Conservation (phyloP, 2,113 vertebrate species). For the Sorex araneus region DNA sequence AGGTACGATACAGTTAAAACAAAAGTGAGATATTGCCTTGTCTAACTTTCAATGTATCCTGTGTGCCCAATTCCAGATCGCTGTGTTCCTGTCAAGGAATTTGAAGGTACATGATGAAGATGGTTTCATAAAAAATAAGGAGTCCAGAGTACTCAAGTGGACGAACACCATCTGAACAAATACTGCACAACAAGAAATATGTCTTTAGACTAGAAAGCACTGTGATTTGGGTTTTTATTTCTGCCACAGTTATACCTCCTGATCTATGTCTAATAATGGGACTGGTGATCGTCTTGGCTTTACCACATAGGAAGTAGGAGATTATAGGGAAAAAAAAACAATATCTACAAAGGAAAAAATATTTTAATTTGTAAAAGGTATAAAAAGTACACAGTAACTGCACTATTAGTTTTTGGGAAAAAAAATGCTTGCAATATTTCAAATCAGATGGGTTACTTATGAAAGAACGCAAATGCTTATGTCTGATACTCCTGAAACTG, state of each 20-base stretch:
- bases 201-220: neutral
- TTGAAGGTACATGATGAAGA: neutral
- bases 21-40: fast-evolving
- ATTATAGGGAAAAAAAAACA: neutral
- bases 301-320: too few relatives aligned
- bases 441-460: neutral
- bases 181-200: neutral
- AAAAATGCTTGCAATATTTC: neutral
- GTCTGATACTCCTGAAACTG: neutral
- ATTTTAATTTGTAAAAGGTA: neutral
- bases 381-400: neutral
- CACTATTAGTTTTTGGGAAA: neutral
- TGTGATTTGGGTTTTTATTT: neutral
- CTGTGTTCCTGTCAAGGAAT: neutral
- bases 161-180: neutral
- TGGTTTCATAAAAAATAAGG: neutral
- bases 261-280: neutral
- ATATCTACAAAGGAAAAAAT: too few relatives aligned
- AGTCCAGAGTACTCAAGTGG: neutral
- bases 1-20: neutral
- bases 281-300: too few relatives aligned
- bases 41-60: neutral
- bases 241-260: neutral
- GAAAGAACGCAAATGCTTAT: neutral
- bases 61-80: fast-evolving